These are phyloP conservation scores for Neelides sp. DNA, from an alignment of 1,140 invertebrate species.

Conservation along the genomic window DNA sequence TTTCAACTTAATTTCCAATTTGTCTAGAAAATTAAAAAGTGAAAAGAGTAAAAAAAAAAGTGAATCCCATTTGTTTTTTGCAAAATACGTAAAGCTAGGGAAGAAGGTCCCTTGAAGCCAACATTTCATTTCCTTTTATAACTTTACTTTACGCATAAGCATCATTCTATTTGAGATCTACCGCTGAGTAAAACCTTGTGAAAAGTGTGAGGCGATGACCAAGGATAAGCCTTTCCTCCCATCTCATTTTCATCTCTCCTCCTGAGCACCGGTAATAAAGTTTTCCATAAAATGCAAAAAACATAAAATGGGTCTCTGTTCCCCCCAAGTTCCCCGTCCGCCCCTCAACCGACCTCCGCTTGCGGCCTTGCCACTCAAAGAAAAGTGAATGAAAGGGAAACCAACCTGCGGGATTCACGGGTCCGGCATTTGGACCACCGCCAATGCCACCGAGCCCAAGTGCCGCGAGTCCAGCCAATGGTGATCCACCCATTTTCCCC, in stretches of 20 bases:
- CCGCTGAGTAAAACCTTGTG: neutral
- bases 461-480: slow-evolving; percentile 69
- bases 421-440: slow-evolving; percentile 55
- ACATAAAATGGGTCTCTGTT: slow-evolving; percentile 4
- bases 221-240: neutral
- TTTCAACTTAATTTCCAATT: too few relatives aligned
- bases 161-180: neutral
- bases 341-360: neutral
- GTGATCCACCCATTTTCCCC: slow-evolving; percentile 67
- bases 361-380: neutral
- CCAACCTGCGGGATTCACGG: slow-evolving; percentile 72
- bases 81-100: too few relatives aligned
- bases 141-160: too few relatives aligned
- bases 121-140: too few relatives aligned
- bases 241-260: slow-evolving; percentile 5
- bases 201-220: neutral
- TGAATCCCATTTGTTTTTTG: too few relatives aligned
- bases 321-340: neutral
- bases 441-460: slow-evolving; percentile 69
- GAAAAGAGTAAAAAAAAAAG: too few relatives aligned
- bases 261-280: slow-evolving; percentile 12
- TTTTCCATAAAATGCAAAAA: slow-evolving; percentile 15
- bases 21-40: too few relatives aligned
- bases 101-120: too few relatives aligned
- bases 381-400: slow-evolving; percentile 6